Conservation (phyloP, 2,888 invertebrate species). For the Phortica okadai region DNA sequence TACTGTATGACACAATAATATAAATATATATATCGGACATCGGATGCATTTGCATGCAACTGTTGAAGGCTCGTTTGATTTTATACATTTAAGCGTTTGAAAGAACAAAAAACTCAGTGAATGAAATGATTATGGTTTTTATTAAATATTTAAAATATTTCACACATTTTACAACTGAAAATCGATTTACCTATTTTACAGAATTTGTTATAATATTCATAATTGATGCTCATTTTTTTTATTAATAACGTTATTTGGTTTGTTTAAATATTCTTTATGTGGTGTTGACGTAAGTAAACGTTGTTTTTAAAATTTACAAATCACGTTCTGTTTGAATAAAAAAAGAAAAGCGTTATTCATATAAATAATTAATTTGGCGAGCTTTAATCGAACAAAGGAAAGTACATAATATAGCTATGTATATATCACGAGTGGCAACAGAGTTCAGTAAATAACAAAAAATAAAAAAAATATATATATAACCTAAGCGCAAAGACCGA, state of each 20-base stretch:
- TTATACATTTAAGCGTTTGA: neutral
- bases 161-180: slow-evolving; percentile 39
- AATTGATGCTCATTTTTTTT: slow-evolving; percentile 55
- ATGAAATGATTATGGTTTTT: neutral
- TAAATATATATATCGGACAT: no score
- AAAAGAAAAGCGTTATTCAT: neutral
- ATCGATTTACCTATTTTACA: slow-evolving; percentile 57
- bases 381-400: neutral
- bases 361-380: neutral
- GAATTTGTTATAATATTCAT: slow-evolving; percentile 60
- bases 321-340: slow-evolving; percentile 14
- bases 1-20: no score
- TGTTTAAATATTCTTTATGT: slow-evolving; percentile 61
- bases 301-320: slow-evolving; percentile 22
- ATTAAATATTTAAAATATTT: slow-evolving; percentile 34
- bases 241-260: slow-evolving; percentile 39
- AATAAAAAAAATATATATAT: neutral
- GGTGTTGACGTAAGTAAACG: slow-evolving; percentile 1
- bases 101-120: neutral
- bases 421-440: slow-evolving; percentile 23
- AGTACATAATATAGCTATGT: neutral
- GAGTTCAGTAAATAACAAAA: neutral
- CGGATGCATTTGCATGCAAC: no score
- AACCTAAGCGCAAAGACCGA: neutral
- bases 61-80: no score